Evolutionary conservation across 2,888 invertebrate species (phyloP).

Genomic region (Tethea ocularis): DNA sequence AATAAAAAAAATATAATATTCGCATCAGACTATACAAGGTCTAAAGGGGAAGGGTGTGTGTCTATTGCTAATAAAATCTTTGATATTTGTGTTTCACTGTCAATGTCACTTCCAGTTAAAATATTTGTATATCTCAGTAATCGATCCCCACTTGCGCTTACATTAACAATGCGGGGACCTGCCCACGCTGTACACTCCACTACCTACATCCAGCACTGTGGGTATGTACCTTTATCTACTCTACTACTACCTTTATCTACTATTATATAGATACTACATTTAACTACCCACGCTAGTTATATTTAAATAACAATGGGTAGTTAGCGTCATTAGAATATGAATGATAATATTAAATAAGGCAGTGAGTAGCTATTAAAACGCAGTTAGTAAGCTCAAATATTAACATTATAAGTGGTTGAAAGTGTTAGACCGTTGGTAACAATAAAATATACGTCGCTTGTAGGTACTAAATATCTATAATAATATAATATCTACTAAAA

Average conservation of each 20-base stretch:
- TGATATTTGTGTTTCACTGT: too few species aligned
- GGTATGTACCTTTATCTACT: not conserved
- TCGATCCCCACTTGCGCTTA: slow-evolving; percentile 23
- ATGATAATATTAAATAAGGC: not conserved
- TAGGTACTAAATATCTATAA: too few species aligned
- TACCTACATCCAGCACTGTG: not conserved
- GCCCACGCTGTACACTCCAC: slow-evolving; percentile 13
- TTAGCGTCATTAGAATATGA: not conserved
- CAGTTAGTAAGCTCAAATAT: not conserved
- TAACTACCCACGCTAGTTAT: not conserved
- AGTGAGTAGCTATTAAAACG: not conserved
- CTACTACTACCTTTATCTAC: not conserved
- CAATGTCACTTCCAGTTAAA: not conserved
- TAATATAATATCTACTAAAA: too few species aligned
- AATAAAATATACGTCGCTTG: too few species aligned
- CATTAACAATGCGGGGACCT: slow-evolving; percentile 32
- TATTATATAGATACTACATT: not conserved
- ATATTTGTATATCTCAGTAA: not conserved
- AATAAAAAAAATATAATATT: too few species aligned
- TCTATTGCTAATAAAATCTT: too few species aligned
- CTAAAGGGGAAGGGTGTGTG: too few species aligned
- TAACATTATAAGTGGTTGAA: too few species aligned
- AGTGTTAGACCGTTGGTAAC: too few species aligned
- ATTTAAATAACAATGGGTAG: not conserved
- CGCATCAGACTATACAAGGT: too few species aligned